Evolutionary conservation across 2,888 invertebrate species (phyloP).

Genomic region (Drosophila bunnanda): DNA sequence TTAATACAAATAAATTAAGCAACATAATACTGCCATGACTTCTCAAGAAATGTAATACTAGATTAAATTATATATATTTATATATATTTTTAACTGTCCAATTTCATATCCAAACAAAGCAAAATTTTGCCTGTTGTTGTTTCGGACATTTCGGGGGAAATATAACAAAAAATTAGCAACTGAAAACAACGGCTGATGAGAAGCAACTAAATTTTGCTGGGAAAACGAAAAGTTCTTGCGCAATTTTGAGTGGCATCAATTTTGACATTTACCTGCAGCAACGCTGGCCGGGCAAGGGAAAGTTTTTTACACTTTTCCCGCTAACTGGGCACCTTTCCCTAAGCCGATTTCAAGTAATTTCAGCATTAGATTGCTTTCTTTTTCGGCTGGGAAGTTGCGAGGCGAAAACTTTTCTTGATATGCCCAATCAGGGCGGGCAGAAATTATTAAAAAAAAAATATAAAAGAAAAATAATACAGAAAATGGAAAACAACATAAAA

Average conservation of each 20-base stretch:
- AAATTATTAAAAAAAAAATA: slow-evolving; percentile 16
- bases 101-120: slow-evolving; percentile 41
- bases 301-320: slow-evolving; percentile 47
- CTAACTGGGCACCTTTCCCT: slow-evolving; percentile 45
- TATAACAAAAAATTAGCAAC: slow-evolving; percentile 20
- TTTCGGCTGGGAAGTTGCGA: slow-evolving; percentile 15
- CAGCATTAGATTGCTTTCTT: slow-evolving; percentile 33
- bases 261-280: slow-evolving; percentile 83
- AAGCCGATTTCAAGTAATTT: slow-evolving; percentile 63
- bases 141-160: slow-evolving; percentile 32
- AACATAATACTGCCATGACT: too few species aligned
- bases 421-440: slow-evolving; percentile 49
- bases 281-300: slow-evolving; percentile 33
- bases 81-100: background rate
- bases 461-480: background rate
- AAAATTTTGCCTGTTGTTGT: slow-evolving; percentile 38
- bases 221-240: slow-evolving; percentile 61
- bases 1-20: too few species aligned
- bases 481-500: background rate
- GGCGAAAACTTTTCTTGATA: slow-evolving; percentile 60
- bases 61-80: background rate
- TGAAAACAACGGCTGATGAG: slow-evolving; percentile 24
- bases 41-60: background rate
- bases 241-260: slow-evolving; percentile 81
- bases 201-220: slow-evolving; percentile 40